Evolutionary conservation across 53 echinoderm and acorn worm species (phyloP).

Genomic region (Echinometra lucunter): DNA sequence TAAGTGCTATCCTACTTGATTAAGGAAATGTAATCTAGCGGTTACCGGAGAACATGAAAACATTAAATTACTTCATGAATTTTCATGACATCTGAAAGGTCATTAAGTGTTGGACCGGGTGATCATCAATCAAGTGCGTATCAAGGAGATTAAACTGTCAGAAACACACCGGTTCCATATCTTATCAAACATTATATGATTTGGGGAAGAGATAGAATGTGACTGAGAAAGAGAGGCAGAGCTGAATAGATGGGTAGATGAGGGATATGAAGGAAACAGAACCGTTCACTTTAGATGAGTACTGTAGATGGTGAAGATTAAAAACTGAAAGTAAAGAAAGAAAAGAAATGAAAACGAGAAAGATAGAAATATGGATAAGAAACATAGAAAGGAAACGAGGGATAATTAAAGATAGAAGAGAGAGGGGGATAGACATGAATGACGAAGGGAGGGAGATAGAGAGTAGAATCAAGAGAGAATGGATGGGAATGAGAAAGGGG

Average conservation of each 20-base stretch:
- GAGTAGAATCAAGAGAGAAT: not conserved
- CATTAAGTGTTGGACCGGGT: not conserved
- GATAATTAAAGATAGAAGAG: not conserved
- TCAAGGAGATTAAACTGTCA: constrained; percentile 19
- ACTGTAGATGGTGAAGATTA: not conserved
- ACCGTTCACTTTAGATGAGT: not conserved
- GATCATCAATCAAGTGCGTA: not conserved
- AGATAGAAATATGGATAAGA: not conserved
- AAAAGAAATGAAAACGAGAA: not conserved
- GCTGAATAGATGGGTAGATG: not conserved
- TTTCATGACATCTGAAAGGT: constrained; percentile 47
- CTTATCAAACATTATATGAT: constrained; percentile 26
- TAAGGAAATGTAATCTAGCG: not conserved
- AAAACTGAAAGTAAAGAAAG: not conserved
- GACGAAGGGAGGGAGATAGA: not conserved
- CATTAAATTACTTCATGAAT: constrained; percentile 41
- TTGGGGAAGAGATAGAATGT: not conserved
- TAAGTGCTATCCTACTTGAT: not conserved
- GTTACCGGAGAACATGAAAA: constrained; percentile 25
- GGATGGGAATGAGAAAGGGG: not conserved
- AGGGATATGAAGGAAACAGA: not conserved
- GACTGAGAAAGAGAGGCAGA: constrained; percentile 25
- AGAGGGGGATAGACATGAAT: not conserved
- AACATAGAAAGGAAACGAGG: not conserved
- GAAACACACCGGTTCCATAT: constrained; percentile 34